Conservation (phyloP, 2,888 invertebrate genomes). For the Euproctis similis region DNA sequence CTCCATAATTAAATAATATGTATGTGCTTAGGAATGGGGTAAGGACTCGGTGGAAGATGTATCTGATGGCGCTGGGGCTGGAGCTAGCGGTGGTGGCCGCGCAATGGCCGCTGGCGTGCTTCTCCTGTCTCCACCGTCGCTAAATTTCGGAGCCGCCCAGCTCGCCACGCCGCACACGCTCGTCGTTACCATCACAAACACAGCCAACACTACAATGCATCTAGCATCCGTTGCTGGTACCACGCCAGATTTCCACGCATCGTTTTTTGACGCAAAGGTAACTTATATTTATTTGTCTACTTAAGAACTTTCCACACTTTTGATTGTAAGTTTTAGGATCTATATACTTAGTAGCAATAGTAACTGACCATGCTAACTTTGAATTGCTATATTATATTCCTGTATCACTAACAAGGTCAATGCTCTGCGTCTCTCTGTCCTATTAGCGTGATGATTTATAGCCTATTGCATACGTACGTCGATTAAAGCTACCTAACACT, state of each 20-base stretch:
- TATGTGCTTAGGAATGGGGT: slow-evolving; percentile 61
- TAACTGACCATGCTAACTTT: no score
- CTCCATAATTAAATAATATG: no score
- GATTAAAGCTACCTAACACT: no score
- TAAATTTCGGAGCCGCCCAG: slow-evolving; percentile 78
- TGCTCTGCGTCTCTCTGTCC: no score
- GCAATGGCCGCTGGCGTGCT: slow-evolving; percentile 35
- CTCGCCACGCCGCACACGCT: slow-evolving; percentile 91
- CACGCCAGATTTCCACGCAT: slow-evolving; percentile 96
- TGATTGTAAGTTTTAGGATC: no score
- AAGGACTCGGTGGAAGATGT: slow-evolving; percentile 19
- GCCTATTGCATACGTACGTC: no score
- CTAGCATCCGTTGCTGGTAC: slow-evolving; percentile 95
- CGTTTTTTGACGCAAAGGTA: slow-evolving; percentile 97
- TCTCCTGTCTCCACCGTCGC: slow-evolving; percentile 62
- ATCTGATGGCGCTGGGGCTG: slow-evolving; percentile 20
- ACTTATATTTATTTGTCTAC: no score
- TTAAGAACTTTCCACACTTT: no score
- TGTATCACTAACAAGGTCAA: no score
- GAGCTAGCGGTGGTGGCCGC: slow-evolving; percentile 12
- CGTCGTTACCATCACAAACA: slow-evolving; percentile 91
- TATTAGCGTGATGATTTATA: no score
- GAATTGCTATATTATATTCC: no score
- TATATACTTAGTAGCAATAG: no score
- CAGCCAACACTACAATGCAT: slow-evolving; percentile 91